Conservation (phyloP, 2,113 vertebrate genomes). For the Lampris incognitus region DNA sequence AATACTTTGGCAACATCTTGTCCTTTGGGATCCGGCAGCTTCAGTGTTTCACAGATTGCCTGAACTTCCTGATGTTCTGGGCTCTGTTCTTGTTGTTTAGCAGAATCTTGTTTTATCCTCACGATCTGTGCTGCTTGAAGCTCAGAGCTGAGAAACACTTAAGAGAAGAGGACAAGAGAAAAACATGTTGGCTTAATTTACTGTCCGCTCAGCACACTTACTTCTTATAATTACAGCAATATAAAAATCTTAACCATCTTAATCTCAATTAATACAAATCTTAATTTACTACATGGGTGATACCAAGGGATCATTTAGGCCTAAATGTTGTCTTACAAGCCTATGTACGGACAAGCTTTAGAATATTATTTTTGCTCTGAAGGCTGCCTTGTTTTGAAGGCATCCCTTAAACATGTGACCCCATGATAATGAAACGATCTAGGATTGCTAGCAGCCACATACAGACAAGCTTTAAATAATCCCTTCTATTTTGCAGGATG, state of each 20-base stretch:
- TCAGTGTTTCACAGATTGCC: conserved; percentile 83
- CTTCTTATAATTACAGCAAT: no score
- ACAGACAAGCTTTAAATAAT: conserved; percentile 90
- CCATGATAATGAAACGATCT: no score
- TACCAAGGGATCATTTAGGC: no score
- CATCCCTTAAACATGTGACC: no score
- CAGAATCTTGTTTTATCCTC: conserved; percentile 75
- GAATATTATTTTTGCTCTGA: no score
- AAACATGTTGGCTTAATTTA: neutral
- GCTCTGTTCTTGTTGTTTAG: conserved; percentile 69
- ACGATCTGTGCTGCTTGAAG: conserved; percentile 92
- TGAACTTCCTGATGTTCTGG: conserved; percentile 83
- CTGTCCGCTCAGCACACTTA: neutral
- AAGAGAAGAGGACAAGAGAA: neutral
- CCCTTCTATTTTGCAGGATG: conserved; percentile 80
- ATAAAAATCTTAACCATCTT: no score
- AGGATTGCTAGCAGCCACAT: conserved; percentile 63
- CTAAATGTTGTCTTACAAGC: no score
- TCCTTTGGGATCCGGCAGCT: conserved; percentile 78
- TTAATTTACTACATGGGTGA: no score
- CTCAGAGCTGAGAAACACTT: conserved; percentile 95
- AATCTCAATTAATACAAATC: no score
- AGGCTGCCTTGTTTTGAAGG: no score
- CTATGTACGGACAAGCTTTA: no score
- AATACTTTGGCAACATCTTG: conserved; percentile 79